A percentile compares a stretch with the other conserved stretches of the same genome.
phyloP scores from a whole-genome alignment of 2,797 vertebrate genomes.

The Eulemur mongoz region DNA sequence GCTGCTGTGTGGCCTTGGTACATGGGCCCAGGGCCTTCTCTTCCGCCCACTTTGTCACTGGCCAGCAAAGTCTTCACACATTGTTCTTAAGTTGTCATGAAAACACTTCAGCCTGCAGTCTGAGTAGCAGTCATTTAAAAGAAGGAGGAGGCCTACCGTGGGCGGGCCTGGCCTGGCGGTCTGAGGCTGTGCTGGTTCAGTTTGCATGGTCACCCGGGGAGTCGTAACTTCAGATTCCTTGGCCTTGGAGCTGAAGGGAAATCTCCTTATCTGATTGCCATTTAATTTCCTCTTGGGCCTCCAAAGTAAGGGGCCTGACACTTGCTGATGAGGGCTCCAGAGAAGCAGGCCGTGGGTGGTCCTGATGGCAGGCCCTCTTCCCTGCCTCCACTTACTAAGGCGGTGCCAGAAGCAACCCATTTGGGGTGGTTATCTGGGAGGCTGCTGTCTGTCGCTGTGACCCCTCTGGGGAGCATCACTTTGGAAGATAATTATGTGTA shows the following conservation, averaged over 20 bases:
- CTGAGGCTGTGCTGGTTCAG: not conserved
- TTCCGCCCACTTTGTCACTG: not conserved
- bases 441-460: not conserved
- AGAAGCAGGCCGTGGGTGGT: not conserved
- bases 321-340: not conserved
- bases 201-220: not conserved
- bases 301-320: slow-evolving; percentile 17
- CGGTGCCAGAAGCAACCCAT: not conserved
- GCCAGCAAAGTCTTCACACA: not conserved
- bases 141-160: not conserved
- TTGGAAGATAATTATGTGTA: not conserved
- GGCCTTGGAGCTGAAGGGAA: not conserved
- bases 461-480: not conserved
- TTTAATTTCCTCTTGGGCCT: slow-evolving; percentile 60
- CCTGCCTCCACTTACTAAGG: not conserved
- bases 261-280: slow-evolving; percentile 36
- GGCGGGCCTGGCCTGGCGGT: not conserved
- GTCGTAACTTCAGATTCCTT: not conserved
- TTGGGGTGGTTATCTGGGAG: not conserved
- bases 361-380: not conserved
- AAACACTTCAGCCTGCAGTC: not conserved
- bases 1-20: not conserved
- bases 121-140: not conserved
- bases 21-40: not conserved
- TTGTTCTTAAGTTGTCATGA: not conserved